phyloP scores from a whole-genome alignment of 2,113 vertebrate genomes.

The Anoplopoma fimbria region DNA sequence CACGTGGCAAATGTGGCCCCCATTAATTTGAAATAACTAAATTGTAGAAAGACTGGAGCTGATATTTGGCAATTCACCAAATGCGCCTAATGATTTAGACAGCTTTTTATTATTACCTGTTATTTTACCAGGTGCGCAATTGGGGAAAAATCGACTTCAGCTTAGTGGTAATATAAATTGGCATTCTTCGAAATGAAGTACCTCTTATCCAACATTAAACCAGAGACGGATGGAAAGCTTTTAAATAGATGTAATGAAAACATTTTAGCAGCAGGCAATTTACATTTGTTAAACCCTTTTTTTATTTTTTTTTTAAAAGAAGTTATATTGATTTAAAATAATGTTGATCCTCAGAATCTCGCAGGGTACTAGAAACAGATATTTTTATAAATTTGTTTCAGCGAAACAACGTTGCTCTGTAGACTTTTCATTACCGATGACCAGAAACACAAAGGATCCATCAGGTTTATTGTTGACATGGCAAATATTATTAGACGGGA shows the following conservation, averaged over 20 bases:
- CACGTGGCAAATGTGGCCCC: constrained; percentile 23
- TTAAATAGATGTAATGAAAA: constrained; percentile 47
- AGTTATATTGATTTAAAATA: constrained; percentile 39
- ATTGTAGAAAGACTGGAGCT: constrained; percentile 33
- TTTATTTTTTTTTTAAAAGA: not conserved
- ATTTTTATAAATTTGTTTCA: constrained; percentile 44
- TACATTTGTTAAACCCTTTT: constrained; percentile 25
- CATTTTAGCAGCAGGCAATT: constrained; percentile 34
- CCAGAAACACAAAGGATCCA: constrained; percentile 55
- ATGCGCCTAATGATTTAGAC: constrained; percentile 51
- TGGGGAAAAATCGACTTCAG: constrained; percentile 13
- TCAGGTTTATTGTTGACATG: constrained; percentile 70
- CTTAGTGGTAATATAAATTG: constrained; percentile 38
- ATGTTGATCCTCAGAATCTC: constrained; percentile 23
- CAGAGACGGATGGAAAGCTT: constrained; percentile 16
- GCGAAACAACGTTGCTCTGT: constrained; percentile 28
- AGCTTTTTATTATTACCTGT: constrained; percentile 37
- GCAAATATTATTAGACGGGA: constrained; percentile 67
- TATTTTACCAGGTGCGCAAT: constrained; percentile 17
- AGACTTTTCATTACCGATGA: constrained; percentile 56
- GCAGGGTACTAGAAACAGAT: constrained; percentile 19
- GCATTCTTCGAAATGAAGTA: constrained; percentile 24
- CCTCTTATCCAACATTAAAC: constrained; percentile 39
- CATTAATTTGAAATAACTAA: constrained; percentile 43
- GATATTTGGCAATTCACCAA: constrained; percentile 55